Evolutionary conservation across 2,888 invertebrate species (phyloP).

Genomic region (Thecophora atra): DNA sequence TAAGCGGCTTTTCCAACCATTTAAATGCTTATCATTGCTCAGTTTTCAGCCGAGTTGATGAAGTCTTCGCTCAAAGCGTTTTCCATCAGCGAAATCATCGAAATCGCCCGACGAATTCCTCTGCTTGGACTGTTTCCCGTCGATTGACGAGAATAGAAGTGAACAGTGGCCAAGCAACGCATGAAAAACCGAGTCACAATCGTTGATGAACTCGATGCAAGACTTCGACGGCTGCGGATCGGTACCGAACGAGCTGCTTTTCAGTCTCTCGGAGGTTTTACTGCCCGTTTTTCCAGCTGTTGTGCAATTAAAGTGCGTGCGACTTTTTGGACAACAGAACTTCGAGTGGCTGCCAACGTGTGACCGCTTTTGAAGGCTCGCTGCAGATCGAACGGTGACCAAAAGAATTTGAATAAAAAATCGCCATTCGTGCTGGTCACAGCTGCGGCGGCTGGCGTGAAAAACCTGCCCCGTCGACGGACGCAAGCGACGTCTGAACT

Average conservation of each 20-base stretch:
- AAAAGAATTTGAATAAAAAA: background rate
- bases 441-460: conserved; percentile 3
- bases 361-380: background rate
- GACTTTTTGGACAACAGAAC: background rate
- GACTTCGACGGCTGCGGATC: background rate
- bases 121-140: too few relatives aligned
- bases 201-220: background rate
- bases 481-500: background rate
- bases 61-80: background rate
- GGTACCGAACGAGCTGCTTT: background rate
- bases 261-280: too few relatives aligned
- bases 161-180: too few relatives aligned
- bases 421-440: background rate
- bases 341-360: background rate
- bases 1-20: too few relatives aligned
- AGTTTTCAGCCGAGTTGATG: background rate
- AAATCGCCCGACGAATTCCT: background rate
- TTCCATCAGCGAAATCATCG: background rate
- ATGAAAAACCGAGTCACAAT: background rate
- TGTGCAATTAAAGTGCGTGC: conserved; percentile 15
- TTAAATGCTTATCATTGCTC: background rate
- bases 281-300: background rate
- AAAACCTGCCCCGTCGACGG: background rate
- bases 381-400: background rate
- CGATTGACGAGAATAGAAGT: too few relatives aligned